phyloP scores from a whole-genome alignment of 2,888 invertebrate genomes.

The Muscina levida region DNA sequence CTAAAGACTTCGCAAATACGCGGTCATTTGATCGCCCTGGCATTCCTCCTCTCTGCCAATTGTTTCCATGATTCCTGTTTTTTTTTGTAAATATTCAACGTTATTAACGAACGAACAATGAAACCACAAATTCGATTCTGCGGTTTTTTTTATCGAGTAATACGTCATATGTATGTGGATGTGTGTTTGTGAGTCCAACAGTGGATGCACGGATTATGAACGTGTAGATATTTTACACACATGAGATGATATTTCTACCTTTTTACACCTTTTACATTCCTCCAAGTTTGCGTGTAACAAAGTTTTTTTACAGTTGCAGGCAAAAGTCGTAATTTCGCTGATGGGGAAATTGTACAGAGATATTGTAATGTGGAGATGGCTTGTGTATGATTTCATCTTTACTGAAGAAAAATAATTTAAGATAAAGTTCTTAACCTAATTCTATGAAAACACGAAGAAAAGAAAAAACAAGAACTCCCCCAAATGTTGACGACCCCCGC shows the following conservation, averaged over 20 bases:
- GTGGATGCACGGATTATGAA: not conserved
- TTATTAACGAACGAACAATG: constrained; percentile 64
- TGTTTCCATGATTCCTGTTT: constrained; percentile 8
- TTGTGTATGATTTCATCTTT: too few species aligned
- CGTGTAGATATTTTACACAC: constrained; percentile 8
- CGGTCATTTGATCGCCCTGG: too few species aligned
- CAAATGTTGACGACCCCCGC: too few species aligned
- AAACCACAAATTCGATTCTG: constrained; percentile 64
- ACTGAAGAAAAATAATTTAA: too few species aligned
- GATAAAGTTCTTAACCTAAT: too few species aligned
- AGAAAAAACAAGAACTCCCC: too few species aligned
- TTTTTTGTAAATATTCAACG: constrained; percentile 35
- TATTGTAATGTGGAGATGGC: too few species aligned
- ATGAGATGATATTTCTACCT: not conserved
- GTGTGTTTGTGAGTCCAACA: not conserved
- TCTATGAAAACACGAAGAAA: too few species aligned
- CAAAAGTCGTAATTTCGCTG: too few species aligned
- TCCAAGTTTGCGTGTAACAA: not conserved
- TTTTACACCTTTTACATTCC: constrained; percentile 26
- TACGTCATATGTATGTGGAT: constrained; percentile 28
- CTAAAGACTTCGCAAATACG: not conserved
- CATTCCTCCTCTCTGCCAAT: not conserved
- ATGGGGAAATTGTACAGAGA: too few species aligned
- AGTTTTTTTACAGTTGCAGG: not conserved
- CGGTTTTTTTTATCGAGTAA: constrained; percentile 54